Percentiles rank a stretch among this genome's conserved stretches.
These are phyloP conservation scores for Meriones psammophilus DNA, from an alignment of 2,797 vertebrate species.

Conservation along the genomic window DNA sequence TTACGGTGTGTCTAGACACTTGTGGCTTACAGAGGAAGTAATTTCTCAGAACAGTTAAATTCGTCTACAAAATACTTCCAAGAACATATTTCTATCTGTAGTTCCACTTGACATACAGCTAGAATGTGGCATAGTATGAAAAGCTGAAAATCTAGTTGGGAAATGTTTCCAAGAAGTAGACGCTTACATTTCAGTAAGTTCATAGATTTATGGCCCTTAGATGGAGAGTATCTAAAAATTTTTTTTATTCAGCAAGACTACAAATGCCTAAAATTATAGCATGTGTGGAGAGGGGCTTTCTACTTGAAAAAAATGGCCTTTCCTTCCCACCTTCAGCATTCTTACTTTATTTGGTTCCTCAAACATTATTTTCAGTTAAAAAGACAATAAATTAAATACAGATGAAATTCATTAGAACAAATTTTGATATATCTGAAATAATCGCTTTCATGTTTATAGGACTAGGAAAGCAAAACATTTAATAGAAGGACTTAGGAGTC, in stretches of 20 bases:
- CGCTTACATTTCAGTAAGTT: constrained; percentile 28
- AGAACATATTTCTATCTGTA: neutral
- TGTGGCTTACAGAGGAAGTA: constrained; percentile 63
- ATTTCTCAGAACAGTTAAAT: constrained; percentile 68
- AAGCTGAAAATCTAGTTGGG: constrained; percentile 32
- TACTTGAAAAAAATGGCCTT: neutral
- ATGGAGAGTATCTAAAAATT: neutral
- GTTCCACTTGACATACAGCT: constrained; percentile 52
- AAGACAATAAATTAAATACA: constrained; percentile 47
- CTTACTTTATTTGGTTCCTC: constrained; percentile 31
- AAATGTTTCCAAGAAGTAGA: constrained; percentile 61
- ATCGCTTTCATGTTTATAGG: neutral
- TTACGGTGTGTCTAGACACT: constrained; percentile 54
- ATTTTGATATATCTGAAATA: neutral
- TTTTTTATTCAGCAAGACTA: neutral
- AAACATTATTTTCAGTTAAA: constrained; percentile 33
- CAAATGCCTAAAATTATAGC: neutral
- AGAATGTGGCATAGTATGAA: constrained; percentile 31
- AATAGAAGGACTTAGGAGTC: neutral
- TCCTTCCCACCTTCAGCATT: neutral
- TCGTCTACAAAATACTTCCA: constrained; percentile 46
- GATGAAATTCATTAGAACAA: constrained; percentile 27
- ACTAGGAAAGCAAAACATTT: neutral
- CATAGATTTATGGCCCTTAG: constrained; percentile 30
- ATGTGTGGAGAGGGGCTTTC: neutral